Evolutionary conservation across 2,888 invertebrate genomes (phyloP).

Genomic region (Cosmorhoe ocellata): DNA sequence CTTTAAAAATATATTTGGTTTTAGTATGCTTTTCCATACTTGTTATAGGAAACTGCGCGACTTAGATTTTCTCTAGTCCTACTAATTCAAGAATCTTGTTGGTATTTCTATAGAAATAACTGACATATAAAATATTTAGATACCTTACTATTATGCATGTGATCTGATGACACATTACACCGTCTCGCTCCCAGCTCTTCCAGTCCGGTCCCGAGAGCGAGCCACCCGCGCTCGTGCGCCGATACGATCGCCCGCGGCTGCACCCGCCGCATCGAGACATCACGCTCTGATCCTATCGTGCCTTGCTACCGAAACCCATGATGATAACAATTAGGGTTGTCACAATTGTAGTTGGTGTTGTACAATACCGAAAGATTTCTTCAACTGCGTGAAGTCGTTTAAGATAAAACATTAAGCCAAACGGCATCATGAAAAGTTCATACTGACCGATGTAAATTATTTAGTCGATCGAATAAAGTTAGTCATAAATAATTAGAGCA

Average conservation of each 20-base stretch:
- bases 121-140: no score
- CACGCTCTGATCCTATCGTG: constrained; percentile 70
- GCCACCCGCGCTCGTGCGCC: constrained; percentile 56
- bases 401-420: no score
- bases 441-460: no score
- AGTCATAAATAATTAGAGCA: no score
- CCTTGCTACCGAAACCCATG: constrained; percentile 53
- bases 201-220: constrained; percentile 10
- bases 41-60: no score
- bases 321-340: constrained; percentile 42
- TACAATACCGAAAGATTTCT: constrained; percentile 10
- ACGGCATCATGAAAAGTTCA: no score
- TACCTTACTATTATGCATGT: neutral
- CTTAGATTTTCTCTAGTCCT: no score
- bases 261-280: constrained; percentile 61
- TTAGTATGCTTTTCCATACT: no score
- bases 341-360: no score
- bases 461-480: no score
- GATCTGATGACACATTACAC: constrained; percentile 12
- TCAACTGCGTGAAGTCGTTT: no score
- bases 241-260: constrained; percentile 63
- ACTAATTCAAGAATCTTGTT: neutral
- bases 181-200: constrained; percentile 17
- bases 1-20: no score
- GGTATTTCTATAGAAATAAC: neutral